Conservation (phyloP, 2,113 vertebrate species). For the Cyprinus carpio region DNA sequence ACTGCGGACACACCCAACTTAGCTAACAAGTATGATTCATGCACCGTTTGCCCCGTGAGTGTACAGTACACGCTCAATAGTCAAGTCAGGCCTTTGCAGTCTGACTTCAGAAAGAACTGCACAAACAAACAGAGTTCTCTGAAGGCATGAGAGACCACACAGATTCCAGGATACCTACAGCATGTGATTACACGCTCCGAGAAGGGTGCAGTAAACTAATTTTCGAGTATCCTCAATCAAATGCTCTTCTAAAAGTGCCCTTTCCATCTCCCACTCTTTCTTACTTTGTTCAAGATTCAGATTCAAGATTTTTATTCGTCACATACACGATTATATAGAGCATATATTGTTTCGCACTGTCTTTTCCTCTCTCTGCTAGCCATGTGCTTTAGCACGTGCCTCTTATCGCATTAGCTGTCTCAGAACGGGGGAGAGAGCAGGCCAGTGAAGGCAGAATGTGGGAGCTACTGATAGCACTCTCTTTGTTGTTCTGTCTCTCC, state of each 20-base stretch:
- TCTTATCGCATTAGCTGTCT: constrained; percentile 52
- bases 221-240: not conserved
- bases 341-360: not conserved
- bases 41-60: not conserved
- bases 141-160: not conserved
- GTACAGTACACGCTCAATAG: not conserved
- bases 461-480: constrained; percentile 52
- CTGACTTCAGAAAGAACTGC: not conserved
- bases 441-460: constrained; percentile 50
- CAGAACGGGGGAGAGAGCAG: constrained; percentile 47
- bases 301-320: too few species aligned
- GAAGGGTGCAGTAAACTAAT: not conserved
- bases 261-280: constrained; percentile 15
- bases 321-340: too few species aligned
- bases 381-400: constrained; percentile 33
- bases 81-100: not conserved
- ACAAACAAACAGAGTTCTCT: constrained; percentile 1
- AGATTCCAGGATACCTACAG: not conserved
- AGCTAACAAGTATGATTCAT: constrained; percentile 36
- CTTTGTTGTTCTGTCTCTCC: constrained; percentile 55
- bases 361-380: constrained; percentile 13
- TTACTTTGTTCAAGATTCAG: too few species aligned
- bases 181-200: not conserved
- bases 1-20: not conserved
- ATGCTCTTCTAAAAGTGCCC: constrained; percentile 19